Percentiles rank a stretch among this genome's conserved stretches.
These are phyloP conservation scores for Pseudotriccus pelzelni DNA, from an alignment of 2,797 vertebrate species.

Conservation along the genomic window DNA sequence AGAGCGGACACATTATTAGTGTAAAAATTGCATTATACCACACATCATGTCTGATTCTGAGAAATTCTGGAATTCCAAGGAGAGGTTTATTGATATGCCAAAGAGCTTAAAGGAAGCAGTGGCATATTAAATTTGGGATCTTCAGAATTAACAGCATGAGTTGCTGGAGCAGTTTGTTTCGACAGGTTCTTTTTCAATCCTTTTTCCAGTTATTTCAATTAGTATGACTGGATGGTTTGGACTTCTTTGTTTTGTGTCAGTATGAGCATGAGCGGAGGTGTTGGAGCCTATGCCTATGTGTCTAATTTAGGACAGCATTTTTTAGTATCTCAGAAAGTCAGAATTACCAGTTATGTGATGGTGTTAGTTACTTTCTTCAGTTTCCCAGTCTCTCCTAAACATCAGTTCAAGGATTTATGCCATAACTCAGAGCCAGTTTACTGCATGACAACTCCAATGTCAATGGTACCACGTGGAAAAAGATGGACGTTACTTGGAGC, in stretches of 20 bases:
- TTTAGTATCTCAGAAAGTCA: background rate
- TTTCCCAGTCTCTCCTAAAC: background rate
- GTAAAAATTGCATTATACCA: background rate
- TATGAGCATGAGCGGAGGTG: background rate
- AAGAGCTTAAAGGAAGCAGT: background rate
- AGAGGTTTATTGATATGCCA: background rate
- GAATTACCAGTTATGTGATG: background rate
- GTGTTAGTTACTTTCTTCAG: background rate
- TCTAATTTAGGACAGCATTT: background rate
- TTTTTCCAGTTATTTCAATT: background rate
- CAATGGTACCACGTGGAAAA: rapidly evolving
- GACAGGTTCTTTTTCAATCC: background rate
- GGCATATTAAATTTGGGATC: background rate
- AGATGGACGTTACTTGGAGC: background rate
- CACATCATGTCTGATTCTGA: background rate
- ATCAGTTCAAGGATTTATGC: background rate
- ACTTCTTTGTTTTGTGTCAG: background rate
- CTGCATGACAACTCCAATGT: background rate
- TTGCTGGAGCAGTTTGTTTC: background rate
- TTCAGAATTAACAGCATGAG: background rate
- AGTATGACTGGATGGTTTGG: background rate
- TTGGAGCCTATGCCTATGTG: background rate
- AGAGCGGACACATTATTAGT: background rate
- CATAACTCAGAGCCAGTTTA: rapidly evolving
- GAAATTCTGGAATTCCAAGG: background rate